Evolutionary conservation across 2,113 vertebrate species (phyloP), one percentile per base, ranked within the genome.

Genomic region (Austrofundulus limnaeus): DNA sequence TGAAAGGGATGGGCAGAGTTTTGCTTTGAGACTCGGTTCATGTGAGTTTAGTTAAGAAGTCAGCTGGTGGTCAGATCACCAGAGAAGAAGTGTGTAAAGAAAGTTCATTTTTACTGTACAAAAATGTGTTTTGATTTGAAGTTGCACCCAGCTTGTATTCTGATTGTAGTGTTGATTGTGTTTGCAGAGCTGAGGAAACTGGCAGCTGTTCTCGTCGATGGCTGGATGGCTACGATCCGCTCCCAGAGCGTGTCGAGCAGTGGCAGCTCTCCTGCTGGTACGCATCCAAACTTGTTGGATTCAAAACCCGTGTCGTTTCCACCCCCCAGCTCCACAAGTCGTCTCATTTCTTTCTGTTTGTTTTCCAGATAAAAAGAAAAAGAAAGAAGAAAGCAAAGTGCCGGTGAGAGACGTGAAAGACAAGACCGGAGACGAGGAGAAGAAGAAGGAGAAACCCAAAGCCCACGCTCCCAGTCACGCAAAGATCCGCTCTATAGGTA

Each of bases 181-280:
- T 45, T 56, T 7, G 6, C 77, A 98, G 96, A 97, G 4, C 85
- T 98, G 55, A 92, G 95, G 60, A 96, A 95, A 75, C 70, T 98
- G 60, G 95, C 96, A 0, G 90, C 92, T 0, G 93, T 96, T 65
- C 90, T 98, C 0, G 96, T 98, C n/a, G 95, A 95, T 0, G 94
- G 96, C 61, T 98, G 96, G 96, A 98, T 98, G 96, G 94, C 93
- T 0, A 95, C 93, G 12, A 98, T 98, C 66, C 95, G 95, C 16
- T 96, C 96, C 25, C 96, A 98, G 77, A 98, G 95, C 1, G 92
- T 94, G 6, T 78, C 93, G 0, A 87, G 92, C 61, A 85, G 90
- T 12, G 80, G 57, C 15, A 82, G n/a, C 37, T 87, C 87, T 5
- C 86, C 91, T 41, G 87, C 90, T 28, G 92, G 92, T 93, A 89